These are phyloP conservation scores for Proisotoma minuta DNA, from an alignment of 2,888 invertebrate species.

Conservation along the genomic window DNA sequence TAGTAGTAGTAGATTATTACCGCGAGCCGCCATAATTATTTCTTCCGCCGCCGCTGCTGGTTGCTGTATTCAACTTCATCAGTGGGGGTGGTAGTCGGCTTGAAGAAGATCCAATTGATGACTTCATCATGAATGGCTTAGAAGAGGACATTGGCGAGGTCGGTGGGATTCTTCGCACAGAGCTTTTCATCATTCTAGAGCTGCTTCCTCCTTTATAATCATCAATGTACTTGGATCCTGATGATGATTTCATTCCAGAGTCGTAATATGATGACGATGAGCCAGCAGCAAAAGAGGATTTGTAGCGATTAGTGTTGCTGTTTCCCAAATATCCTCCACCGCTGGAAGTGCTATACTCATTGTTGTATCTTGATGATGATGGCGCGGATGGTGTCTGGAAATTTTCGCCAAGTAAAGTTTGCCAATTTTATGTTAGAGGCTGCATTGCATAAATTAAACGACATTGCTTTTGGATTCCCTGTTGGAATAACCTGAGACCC, in stretches of 20 bases:
- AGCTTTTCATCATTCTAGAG: slow-evolving; percentile 29
- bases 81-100: slow-evolving; percentile 31
- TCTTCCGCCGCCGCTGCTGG: slow-evolving; percentile 33
- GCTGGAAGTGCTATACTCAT: slow-evolving; percentile 27
- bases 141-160: slow-evolving; percentile 36
- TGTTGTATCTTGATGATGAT: slow-evolving; percentile 23
- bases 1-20: slow-evolving; percentile 41
- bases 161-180: slow-evolving; percentile 45
- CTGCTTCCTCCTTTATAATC: slow-evolving; percentile 29
- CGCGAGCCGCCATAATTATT: slow-evolving; percentile 46
- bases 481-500: too few relatives aligned
- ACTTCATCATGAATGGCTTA: slow-evolving; percentile 9
- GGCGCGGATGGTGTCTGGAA: slow-evolving; percentile 41
- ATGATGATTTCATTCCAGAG: slow-evolving; percentile 32
- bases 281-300: too few relatives aligned
- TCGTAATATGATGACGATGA: slow-evolving; percentile 31
- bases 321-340: background rate
- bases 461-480: too few relatives aligned
- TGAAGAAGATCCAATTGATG: slow-evolving; percentile 19
- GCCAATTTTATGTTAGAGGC: slow-evolving; percentile 30
- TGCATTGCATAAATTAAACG: too few relatives aligned
- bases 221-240: slow-evolving; percentile 35
- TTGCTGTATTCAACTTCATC: slow-evolving; percentile 32
- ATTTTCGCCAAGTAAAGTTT: slow-evolving; percentile 37
- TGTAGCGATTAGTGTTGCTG: slow-evolving; percentile 26